These are phyloP conservation scores for Capitulum mitella DNA, from an alignment of 2,888 invertebrate species.

Conservation along the genomic window DNA sequence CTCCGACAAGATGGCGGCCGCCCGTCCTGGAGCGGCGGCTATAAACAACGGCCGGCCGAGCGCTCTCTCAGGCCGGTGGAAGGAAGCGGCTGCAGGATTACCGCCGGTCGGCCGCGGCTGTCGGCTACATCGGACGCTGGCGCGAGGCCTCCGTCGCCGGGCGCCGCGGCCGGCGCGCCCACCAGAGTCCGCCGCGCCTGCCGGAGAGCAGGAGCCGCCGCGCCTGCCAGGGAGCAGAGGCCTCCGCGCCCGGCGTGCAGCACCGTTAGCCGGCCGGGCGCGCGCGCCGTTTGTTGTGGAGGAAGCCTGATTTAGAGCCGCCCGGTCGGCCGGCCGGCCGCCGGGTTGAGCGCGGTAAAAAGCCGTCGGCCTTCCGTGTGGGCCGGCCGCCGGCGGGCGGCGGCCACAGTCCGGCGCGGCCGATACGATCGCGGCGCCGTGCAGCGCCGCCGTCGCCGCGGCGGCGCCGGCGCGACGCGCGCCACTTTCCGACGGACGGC, in stretches of 20 bases:
- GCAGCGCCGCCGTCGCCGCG: not conserved
- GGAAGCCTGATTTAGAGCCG: not conserved
- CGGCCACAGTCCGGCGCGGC: not conserved
- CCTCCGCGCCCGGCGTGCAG: not conserved
- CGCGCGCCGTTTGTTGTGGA: not conserved
- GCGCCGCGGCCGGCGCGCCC: no score
- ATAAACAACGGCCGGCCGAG: not conserved
- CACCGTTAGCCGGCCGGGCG: not conserved
- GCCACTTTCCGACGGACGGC: no score
- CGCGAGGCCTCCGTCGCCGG: no score
- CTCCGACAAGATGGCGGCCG: not conserved
- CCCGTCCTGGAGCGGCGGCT: no score
- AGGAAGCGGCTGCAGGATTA: not conserved
- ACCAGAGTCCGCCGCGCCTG: no score
- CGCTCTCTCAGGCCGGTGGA: not conserved
- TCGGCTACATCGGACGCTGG: no score
- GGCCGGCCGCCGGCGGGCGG: not conserved
- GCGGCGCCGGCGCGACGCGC: no score
- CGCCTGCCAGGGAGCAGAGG: no score
- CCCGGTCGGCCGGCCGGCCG: not conserved
- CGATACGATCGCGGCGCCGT: not conserved
- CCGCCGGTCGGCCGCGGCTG: no score
- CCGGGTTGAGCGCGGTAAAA: not conserved
- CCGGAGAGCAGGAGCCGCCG: no score
- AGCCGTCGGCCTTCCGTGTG: slow-evolving; percentile 7